Evolutionary conservation across 2,113 vertebrate genomes (phyloP), one percentile per base, ranked within the genome.

Genomic region (Geothlypis trichas): DNA sequence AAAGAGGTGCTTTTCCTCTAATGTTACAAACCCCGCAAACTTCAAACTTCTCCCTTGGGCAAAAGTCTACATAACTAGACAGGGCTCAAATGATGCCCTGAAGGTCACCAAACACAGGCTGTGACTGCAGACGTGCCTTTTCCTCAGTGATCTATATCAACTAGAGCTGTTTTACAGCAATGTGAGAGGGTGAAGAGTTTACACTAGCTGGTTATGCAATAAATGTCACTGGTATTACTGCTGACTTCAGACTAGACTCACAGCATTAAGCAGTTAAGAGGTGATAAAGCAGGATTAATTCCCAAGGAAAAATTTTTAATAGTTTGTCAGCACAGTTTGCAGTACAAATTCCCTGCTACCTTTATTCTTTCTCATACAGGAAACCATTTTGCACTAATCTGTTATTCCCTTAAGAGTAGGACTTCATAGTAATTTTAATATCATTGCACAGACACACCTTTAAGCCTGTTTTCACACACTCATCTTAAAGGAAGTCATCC

Each of bases 281-380:
- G 96, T 98, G 98, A 98, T 97, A 97, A 98, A 95, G 95, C 61
- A 89, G 96, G 97, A 98, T 98, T 98, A 98, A 95, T 95, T 91
- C 95, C 95, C 73, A 84, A 94, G 55, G 71, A 90, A 95, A 95
- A 92, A 55, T 95, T 97, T 93, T 90, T 37, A 96, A 90, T 89
- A 51, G 67, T 91, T 84, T 57, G 57, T 82, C 68, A 76, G 79
- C 23, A 75, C 49, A 92, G 55, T 63, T 67, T 28, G 74, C 35
- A 81, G 89, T 44, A 81, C 39, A 89, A 95, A 89, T 79, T 96
- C 76, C 66, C 55, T 67, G 54, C 31, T 74, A 89, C 26, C 54
- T 87, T 91, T 63, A 69, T 54, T 89, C 30, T 72, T 96, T 33
- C 31, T 95, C 8, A 6, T 88, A 84, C 10, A 69, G 80, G 44